Conservation (phyloP, 2,888 invertebrate genomes). For the Epinotia brunnichana region DNA sequence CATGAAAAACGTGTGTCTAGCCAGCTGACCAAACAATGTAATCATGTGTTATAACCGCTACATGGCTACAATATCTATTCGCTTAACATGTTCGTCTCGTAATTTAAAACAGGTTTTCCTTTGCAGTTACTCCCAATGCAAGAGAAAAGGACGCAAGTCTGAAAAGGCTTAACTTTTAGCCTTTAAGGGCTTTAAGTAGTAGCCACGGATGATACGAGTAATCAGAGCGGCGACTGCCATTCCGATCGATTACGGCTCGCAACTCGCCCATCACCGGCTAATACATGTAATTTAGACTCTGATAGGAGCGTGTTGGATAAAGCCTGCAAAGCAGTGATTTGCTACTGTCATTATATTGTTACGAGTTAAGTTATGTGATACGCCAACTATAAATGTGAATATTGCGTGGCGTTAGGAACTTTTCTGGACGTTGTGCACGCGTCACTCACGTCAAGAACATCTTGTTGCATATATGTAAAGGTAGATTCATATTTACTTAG, state of each 20-base stretch:
- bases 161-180: slow-evolving; percentile 1
- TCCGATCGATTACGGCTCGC: slow-evolving; percentile 13
- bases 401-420: neutral
- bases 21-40: slow-evolving; percentile 13
- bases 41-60: neutral
- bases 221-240: slow-evolving; percentile 12
- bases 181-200: neutral
- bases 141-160: neutral
- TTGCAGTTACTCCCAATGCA: neutral
- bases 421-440: too few species aligned
- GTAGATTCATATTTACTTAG: too few species aligned
- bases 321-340: slow-evolving; percentile 23
- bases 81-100: neutral
- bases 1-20: slow-evolving; percentile 19
- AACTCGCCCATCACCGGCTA: slow-evolving; percentile 17
- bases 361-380: neutral
- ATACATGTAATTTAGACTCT: slow-evolving; percentile 22
- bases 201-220: slow-evolving; percentile 1
- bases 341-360: slow-evolving; percentile 13
- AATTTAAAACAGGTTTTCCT: slow-evolving; percentile 6
- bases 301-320: slow-evolving; percentile 29
- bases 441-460: too few species aligned
- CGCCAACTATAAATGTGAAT: neutral
- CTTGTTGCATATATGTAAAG: too few species aligned
- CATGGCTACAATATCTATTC: neutral